Conservation (phyloP, 2,888 invertebrate species). For the Abrostola tripartita region DNA sequence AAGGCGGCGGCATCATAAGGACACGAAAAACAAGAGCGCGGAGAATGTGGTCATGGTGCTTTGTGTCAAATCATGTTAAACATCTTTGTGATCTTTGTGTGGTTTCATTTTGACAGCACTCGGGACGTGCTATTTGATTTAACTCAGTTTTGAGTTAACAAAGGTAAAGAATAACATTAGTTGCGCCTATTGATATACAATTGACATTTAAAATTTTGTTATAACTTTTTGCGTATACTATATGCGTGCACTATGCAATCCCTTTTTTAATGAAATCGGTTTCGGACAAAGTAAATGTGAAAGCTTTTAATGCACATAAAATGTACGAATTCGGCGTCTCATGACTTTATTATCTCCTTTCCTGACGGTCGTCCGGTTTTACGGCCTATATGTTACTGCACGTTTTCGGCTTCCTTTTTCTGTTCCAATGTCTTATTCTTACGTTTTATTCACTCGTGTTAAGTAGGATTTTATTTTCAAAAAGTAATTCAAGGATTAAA, state of each 20-base stretch:
- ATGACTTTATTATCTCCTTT: constrained; percentile 52
- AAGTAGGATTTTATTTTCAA: constrained; percentile 27
- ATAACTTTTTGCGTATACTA: neutral
- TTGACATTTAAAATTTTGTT: too few species aligned
- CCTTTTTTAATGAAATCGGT: constrained; percentile 32
- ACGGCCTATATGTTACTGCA: constrained; percentile 42
- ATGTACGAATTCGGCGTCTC: constrained; percentile 33
- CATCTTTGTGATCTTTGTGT: constrained; percentile 36
- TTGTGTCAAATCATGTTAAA: constrained; percentile 53
- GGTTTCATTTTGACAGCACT: constrained; percentile 21
- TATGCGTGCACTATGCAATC: neutral
- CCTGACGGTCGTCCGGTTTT: constrained; percentile 47
- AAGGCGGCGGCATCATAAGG: constrained; percentile 44
- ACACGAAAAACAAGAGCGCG: constrained; percentile 50
- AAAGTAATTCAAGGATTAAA: constrained; percentile 25
- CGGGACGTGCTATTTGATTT: constrained; percentile 3
- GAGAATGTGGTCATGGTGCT: constrained; percentile 48
- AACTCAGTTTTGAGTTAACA: constrained; percentile 3
- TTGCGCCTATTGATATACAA: too few species aligned
- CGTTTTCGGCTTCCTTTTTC: constrained; percentile 44
- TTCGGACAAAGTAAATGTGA: constrained; percentile 35
- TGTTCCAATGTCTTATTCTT: constrained; percentile 39
- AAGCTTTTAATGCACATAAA: constrained; percentile 45
- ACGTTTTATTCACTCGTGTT: constrained; percentile 34
- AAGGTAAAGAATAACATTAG: too few species aligned